Base-by-base conservation (phyloP, 1,140 invertebrate species). In the Meloidogyne hapla region DNA sequence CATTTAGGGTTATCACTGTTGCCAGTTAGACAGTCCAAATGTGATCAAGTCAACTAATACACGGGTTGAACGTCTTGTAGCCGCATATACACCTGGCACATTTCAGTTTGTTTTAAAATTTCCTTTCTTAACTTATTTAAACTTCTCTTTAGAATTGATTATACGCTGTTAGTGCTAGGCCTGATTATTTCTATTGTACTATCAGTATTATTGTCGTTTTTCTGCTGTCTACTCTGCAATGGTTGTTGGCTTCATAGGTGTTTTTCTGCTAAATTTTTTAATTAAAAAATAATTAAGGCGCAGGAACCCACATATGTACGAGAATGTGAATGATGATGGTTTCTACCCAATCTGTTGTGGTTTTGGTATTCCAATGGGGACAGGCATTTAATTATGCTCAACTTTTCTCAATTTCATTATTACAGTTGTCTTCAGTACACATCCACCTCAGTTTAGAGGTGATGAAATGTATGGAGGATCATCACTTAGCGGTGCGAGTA, bases 261-360 rank as follows among this genome's bases (percentile, higher is more conserved):
- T 5, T 1, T 56, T n/a, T 0, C 48, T 56, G 18, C 8, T n/a
- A 56, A 42, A 42, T 12, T n/a, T n/a, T 48, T 48, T 48, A 5
- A 56, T n/a, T 56, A 56, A 56, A n/a, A 56, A n/a, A 5, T 48
- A 15, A 5, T 56, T n/a, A n/a, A 81, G 80, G 2, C 77, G 80
- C 12, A 74, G 81, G 23, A 77, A 82, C 25, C 80, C 81, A 40
- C 48, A 82, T 6, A 72, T 65, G 38, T 82, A 83, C 71, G 72
- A 81, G 38, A 72, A 68, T n/a, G 80, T 83, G 8, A 64, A 62
- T 25, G 78, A 80, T 13, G 26, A 38, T 25, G 80, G 80, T 12
- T 81, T 74, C 21, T 80, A 82, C 63, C 80, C 80, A 25, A 48
- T 81, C 45, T 81, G 80, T 40, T 81, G 80, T 45, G 80, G 80